These are phyloP conservation scores for Erythrocercus mccallii DNA, from an alignment of 2,113 vertebrate species.

Conservation along the genomic window DNA sequence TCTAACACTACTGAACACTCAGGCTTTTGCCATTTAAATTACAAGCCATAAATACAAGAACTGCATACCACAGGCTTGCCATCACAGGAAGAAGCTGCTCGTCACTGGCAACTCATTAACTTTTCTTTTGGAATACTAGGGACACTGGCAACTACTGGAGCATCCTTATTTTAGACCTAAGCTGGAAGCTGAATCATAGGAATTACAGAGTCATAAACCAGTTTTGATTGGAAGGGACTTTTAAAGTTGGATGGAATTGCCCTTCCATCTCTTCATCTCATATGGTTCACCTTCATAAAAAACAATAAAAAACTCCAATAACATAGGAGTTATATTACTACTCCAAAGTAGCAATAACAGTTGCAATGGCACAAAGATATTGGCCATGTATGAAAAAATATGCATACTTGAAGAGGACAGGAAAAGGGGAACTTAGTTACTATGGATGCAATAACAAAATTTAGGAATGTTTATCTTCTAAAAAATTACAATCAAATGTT, in stretches of 20 bases:
- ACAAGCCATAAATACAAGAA: background rate
- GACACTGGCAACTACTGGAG: background rate
- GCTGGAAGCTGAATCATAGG: background rate
- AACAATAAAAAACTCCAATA: too few species aligned
- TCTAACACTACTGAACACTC: background rate
- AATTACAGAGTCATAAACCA: background rate
- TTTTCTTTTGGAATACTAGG: background rate
- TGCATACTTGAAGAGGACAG: background rate
- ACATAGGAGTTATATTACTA: too few species aligned
- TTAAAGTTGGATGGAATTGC: background rate
- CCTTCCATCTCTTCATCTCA: background rate
- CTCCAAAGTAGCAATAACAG: background rate
- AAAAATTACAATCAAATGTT: background rate
- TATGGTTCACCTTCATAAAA: background rate
- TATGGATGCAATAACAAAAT: background rate
- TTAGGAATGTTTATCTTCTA: background rate
- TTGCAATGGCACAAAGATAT: background rate
- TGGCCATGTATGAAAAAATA: background rate
- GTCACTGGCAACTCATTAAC: background rate
- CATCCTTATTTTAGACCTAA: background rate
- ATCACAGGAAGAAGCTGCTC: background rate
- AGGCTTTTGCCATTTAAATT: background rate
- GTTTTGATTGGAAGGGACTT: background rate
- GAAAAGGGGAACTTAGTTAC: background rate
- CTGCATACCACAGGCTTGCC: background rate